Conservation (phyloP, 2,797 vertebrate genomes). For the Sebastolobus altivelis region DNA sequence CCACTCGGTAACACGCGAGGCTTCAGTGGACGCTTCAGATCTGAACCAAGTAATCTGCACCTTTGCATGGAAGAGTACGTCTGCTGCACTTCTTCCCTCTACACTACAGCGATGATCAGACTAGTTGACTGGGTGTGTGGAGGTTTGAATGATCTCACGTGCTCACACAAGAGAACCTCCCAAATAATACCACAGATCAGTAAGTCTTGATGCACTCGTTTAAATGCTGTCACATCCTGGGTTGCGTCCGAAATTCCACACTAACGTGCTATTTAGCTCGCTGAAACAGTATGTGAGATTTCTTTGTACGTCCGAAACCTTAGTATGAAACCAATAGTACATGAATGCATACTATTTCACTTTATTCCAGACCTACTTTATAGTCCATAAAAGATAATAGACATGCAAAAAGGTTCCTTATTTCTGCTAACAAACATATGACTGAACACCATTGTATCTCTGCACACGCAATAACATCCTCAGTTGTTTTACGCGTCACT, state of each 20-base stretch:
- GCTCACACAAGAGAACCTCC: not conserved
- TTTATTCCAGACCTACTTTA: not conserved
- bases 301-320: too few relatives aligned
- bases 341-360: not conserved
- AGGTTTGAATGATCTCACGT: not conserved
- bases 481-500: not conserved
- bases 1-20: not conserved
- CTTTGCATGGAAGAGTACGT: constrained; percentile 55
- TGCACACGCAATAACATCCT: not conserved
- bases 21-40: not conserved
- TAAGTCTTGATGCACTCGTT: not conserved
- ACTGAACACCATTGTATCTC: not conserved
- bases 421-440: not conserved
- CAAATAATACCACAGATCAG: not conserved
- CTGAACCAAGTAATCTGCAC: constrained; percentile 22
- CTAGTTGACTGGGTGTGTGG: not conserved
- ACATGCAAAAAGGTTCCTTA: too few relatives aligned
- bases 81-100: constrained; percentile 23
- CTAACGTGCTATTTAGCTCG: too few relatives aligned
- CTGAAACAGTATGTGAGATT: too few relatives aligned
- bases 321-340: too few relatives aligned
- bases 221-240: not conserved
- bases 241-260: too few relatives aligned
- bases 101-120: not conserved
- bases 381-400: not conserved